Base-by-base conservation (phyloP, 2,113 vertebrate species). In the Aramus guarauna region DNA sequence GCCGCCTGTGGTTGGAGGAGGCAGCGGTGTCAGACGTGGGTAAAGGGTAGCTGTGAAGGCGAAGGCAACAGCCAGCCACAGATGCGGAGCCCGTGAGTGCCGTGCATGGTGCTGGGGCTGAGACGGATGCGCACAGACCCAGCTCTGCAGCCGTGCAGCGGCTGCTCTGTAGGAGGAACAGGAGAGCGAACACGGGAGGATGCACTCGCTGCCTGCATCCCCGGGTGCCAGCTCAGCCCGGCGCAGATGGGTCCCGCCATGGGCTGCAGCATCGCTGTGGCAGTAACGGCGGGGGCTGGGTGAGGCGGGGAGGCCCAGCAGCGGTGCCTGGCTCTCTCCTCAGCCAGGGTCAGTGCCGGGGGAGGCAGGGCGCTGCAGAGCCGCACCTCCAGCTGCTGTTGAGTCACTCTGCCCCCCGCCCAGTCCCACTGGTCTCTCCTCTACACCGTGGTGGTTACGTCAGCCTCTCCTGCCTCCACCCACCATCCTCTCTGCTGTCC, bases 11-110 rank as follows among this genome's bases (percentile, higher is more conserved):
- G 2, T 22, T 24, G 60, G 43, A 45, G 34, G 34, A 39, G 19
- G n/a, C 2, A 2, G 19, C 1, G 0, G 4, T 37, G 37, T 37
- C 27, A 29, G 47, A 8, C 10, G 2, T 0, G 0, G 22, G 47
- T 39, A 10, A 19, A 21, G 1, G 1, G 2, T 45, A 10, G 29
- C 16, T 29, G n/a, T 23, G 29, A 29, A 32, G 39, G 37, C 32
- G 50, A 36, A 9, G 11, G 19, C 19, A 24, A 22, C 23, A 66
- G 26, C 22, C 19, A 2, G 3, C 0, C 1, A 4, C 29, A 29
- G 11, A 2, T 9, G 1, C 15, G 8, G 39, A 48, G 30, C 55
- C 24, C 9, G 0, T 0, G 0, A 4, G 9, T 4, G 1, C 3
- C 11, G 2, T 7, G 5, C 4, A 4, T 6, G 2, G 9, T 50